phyloP scores from a whole-genome alignment of 2,797 vertebrate genomes.

The Ambastaia sidthimunki region DNA sequence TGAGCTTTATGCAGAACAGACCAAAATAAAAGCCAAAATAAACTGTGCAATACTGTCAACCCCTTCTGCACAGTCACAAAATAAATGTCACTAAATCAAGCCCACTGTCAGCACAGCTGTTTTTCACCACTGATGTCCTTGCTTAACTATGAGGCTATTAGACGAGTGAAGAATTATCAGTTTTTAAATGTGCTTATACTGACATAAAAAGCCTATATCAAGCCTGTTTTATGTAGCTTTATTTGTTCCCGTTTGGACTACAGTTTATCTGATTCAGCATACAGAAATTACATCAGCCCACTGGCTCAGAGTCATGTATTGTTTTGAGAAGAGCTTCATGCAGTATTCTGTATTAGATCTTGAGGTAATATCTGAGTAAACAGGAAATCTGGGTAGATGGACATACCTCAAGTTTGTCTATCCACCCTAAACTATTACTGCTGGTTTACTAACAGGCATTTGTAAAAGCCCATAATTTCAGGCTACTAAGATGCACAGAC shows the following conservation, averaged over 20 bases:
- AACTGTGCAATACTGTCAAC: background rate
- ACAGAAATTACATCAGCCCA: background rate
- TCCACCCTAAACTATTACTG: background rate
- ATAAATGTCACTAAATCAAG: background rate
- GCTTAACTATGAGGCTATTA: background rate
- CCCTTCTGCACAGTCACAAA: constrained; percentile 9
- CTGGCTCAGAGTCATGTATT: background rate
- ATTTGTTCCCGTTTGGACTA: background rate
- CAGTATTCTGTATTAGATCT: background rate
- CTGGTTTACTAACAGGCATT: background rate
- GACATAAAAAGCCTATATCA: background rate
- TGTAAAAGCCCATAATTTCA: background rate
- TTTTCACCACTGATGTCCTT: background rate
- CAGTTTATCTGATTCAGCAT: background rate
- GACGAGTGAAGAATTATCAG: background rate
- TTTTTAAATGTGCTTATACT: background rate
- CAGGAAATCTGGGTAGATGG: background rate
- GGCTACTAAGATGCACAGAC: too few relatives aligned
- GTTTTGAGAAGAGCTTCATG: background rate
- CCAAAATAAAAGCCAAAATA: constrained; percentile 66
- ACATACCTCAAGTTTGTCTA: too few relatives aligned
- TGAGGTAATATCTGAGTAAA: background rate
- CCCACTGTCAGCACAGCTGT: background rate
- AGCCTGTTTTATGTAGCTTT: background rate
- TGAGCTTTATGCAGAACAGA: background rate